phyloP scores from a whole-genome alignment of 1,140 invertebrate species.

The Wasmannia auropunctata region DNA sequence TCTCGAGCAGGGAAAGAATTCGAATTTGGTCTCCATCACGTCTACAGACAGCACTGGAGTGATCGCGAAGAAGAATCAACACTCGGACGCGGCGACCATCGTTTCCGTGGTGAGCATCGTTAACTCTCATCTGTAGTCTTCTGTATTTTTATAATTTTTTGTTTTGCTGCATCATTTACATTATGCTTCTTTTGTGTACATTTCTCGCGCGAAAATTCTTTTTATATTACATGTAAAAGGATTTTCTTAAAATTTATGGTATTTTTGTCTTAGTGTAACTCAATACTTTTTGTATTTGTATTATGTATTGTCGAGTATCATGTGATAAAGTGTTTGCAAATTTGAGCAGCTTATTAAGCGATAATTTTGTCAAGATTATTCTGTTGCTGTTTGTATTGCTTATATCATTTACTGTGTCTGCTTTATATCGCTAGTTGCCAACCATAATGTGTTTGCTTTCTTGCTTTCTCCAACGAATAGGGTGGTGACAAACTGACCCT shows the following conservation, averaged over 20 bases:
- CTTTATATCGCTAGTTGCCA: constrained; percentile 73
- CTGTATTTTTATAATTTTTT: background rate
- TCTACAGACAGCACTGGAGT: constrained; percentile 80
- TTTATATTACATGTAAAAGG: background rate
- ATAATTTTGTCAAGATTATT: constrained; percentile 24
- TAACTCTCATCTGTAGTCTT: background rate
- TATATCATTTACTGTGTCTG: constrained; percentile 39
- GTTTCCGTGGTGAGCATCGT: constrained; percentile 89
- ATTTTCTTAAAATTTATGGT: background rate
- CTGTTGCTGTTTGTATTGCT: background rate
- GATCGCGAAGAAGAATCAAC: constrained; percentile 80
- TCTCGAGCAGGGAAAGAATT: constrained; percentile 81
- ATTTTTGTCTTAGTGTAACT: background rate
- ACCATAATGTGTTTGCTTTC: constrained; percentile 78
- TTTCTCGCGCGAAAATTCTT: background rate
- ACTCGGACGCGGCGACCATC: constrained; percentile 88
- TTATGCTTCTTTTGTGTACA: background rate
- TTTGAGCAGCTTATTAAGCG: background rate
- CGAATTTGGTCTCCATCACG: constrained; percentile 83
- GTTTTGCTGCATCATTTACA: background rate
- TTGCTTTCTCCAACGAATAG: constrained; percentile 82
- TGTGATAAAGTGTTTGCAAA: background rate
- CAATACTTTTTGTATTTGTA: background rate
- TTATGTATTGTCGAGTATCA: background rate
- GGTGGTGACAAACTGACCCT: constrained; percentile 92